Base-by-base conservation (phyloP, 2,888 invertebrate genomes). In the Criorhina ranunculi region DNA sequence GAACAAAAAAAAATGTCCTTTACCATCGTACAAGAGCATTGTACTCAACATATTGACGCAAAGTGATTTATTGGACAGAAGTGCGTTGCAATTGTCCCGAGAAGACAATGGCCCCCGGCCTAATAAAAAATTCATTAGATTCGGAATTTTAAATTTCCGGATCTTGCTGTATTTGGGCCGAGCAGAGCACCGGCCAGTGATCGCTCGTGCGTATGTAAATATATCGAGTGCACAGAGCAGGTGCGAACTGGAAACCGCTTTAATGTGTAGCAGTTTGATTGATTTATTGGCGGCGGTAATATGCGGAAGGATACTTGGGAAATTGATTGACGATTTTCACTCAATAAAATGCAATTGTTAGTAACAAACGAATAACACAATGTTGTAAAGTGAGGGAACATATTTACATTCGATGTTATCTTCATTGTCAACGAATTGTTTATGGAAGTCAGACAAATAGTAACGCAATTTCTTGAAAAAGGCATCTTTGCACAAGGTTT, bases 81-180 rank as follows among this genome's bases (percentile, higher is more conserved):
- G 70, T 73, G 73, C 57, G 59, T 40, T 76, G 70, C 75, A 76
- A 70, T 76, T 79, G 57, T 75, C 35, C 46, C 4, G 9, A n/a
- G n/a, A 64, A 85, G 51, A 85, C 79, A 85, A 85, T 78, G 83
- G 67, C 67, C 29, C 31, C 42, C 66, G 73, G 64, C 67, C 75
- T 76, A 66, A 85, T 80, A 80, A 85, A 85, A 85, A 85, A 85
- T 85, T 85, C 85, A 85, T 85, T 85, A 85, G 75, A 76, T 85
- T 80, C 75, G 75, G 80, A 85, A 80, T 85, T 85, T 85, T 53
- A 85, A 85, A 76, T 79, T 75, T 85, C 79, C 83, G 79, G 75
- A 79, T 82, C 59, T 60, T 49, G 44, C 0, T 31, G 51, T 55
- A 59, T 79, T 57, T 59, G 66, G 62, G 62, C 51, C 75, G 75